Base-by-base conservation (phyloP, 1,140 invertebrate genomes). In the Panagrolaimus sp. region DNA sequence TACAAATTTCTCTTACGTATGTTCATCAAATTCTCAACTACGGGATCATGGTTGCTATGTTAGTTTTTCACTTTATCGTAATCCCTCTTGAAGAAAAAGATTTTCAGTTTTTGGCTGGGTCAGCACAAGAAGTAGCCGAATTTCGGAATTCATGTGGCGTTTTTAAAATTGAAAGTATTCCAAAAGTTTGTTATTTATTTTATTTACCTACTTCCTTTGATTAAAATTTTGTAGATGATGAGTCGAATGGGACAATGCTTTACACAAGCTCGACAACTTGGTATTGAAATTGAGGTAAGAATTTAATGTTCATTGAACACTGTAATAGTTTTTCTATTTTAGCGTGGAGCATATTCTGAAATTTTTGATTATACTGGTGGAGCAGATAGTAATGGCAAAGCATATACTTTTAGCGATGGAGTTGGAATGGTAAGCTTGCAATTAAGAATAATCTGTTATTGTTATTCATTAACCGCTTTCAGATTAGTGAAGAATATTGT, bases 41-140 rank as follows among this genome's bases (percentile, higher is more conserved):
- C 43, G 47, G 13, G 44, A 66, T 27, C 42, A 66, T 66, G 44
- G 44, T 1, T 63, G 62, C 11, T 63, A 63, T 9, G 31, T 38
- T 4, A 38, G 31, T 4, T 38, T 38, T n/a, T n/a, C n/a, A n/a
- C n/a, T n/a, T n/a, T n/a, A n/a, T n/a, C n/a, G n/a, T n/a, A n/a
- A n/a, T n/a, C n/a, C n/a, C n/a, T n/a, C 31, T 38, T 38, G 2
- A 4, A 38, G 31, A 38, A 38, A 2, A 38, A 38, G 31, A 38
- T 38, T 38, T 38, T 63, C 38, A 23, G 38, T 63, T 63, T 11
- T n/a, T 42, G 38, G 31, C 31, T 38, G 31, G 38, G 16, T 20
- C 27, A 16, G 11, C 16, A 9, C 25, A 13, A 42, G 27, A 42
- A 23, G 62, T 20, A 11, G 5, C 9, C 0, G 38, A 16, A 9